Conservation (phyloP, 2,888 invertebrate genomes). For the Lymantria monacha region DNA sequence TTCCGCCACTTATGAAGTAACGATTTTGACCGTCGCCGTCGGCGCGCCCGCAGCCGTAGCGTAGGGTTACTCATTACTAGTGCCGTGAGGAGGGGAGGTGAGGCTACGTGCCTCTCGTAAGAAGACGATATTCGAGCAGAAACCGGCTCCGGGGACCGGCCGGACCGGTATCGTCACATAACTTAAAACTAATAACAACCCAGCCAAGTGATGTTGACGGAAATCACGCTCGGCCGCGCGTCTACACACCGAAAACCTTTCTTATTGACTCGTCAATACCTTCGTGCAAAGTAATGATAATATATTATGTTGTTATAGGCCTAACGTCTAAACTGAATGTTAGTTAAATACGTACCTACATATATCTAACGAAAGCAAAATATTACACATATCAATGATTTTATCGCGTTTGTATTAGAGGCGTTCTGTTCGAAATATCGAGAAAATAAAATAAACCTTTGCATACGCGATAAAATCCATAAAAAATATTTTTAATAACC, state of each 20-base stretch:
- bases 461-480: too few relatives aligned
- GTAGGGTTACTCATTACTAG: constrained; percentile 45
- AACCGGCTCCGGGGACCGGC: constrained; percentile 48
- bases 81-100: constrained; percentile 17
- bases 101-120: constrained; percentile 29
- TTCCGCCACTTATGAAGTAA: constrained; percentile 26
- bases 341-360: too few relatives aligned
- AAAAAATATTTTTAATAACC: too few relatives aligned
- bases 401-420: too few relatives aligned
- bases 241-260: constrained; percentile 3
- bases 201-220: constrained; percentile 49
- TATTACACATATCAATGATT: too few relatives aligned
- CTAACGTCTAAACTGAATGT: too few relatives aligned
- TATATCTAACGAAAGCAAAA: too few relatives aligned
- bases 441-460: too few relatives aligned
- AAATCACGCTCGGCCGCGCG: constrained; percentile 42
- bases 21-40: constrained; percentile 25
- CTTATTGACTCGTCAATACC: constrained; percentile 12
- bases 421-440: too few relatives aligned
- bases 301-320: neutral
- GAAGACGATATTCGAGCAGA: constrained; percentile 52
- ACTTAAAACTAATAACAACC: constrained; percentile 35
- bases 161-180: constrained; percentile 31
- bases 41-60: too few relatives aligned
- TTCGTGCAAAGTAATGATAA: constrained; percentile 6